phyloP scores from a whole-genome alignment of 1,140 invertebrate genomes.

The Pseudomyrmex flavicornis region DNA sequence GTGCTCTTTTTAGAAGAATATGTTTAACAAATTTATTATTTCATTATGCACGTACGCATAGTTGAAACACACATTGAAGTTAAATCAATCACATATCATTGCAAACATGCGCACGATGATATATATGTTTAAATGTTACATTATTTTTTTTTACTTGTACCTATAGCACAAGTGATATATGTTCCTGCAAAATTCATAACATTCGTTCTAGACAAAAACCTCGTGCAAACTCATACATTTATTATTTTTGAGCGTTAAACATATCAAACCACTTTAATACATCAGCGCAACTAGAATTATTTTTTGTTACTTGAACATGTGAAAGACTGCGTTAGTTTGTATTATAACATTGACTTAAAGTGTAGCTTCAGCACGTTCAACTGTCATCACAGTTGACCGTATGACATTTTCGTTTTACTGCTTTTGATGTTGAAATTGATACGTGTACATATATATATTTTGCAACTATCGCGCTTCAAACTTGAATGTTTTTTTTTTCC shows the following conservation, averaged over 20 bases:
- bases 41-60: constrained; percentile 16
- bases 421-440: no score
- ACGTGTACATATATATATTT: neutral
- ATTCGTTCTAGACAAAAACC: neutral
- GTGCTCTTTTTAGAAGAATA: neutral
- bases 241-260: neutral
- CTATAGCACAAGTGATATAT: neutral
- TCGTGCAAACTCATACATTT: neutral
- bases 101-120: neutral
- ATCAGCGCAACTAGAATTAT: neutral
- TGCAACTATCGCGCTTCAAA: neutral
- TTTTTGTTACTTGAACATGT: neutral
- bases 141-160: constrained; percentile 16
- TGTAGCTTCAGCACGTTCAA: neutral
- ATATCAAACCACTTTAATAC: neutral
- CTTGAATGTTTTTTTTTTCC: neutral
- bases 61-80: neutral
- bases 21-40: neutral
- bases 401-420: constrained; percentile 32
- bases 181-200: neutral
- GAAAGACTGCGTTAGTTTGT: no score
- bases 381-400: neutral
- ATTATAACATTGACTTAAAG: neutral
- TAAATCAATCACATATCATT: neutral
- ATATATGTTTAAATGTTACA: constrained; percentile 5